Evolutionary conservation across 2,113 vertebrate genomes (phyloP), one percentile per base, ranked within the genome.

Genomic region (Gadus macrocephalus): DNA sequence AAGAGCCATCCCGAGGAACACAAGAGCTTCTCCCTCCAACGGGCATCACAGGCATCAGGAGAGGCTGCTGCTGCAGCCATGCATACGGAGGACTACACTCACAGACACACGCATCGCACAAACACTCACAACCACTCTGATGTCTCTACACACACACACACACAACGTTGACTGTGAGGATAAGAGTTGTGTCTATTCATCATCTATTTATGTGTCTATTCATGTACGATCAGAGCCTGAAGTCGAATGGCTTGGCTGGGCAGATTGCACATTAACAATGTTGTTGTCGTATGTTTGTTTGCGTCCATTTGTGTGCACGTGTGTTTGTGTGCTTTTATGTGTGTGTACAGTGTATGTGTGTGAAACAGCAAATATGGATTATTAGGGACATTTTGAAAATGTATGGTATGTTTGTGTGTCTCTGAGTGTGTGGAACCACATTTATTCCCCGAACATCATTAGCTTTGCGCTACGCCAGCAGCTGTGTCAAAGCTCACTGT

Each of bases 401-500:
- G 19, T 6, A 15, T 35, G 31, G 31, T 11, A 25, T 67, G 62
- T 69, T 15, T 56, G 61, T 78, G 67, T 72, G 19, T 35, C 66
- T 35, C 31, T 64, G 16, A 69, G 65, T 25, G 42, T 20, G 7
- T 67, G 42, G 15, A 17, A 55, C 19, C 42, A 25, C 19, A 25
- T 53, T 49, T 27, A n/a, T 67, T 56, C 55, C 20, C n/a, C 56
- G 69, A 35, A 61, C 28, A 69, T 60, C 75, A 53, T 67, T n/a
- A 64, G 70, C 66, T 80, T 71, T 78, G 65, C 79, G 67, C 76
- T 68, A 78, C 56, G 72, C 59, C 77, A 80, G 81, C 86, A 88
- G 84, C 86, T 86, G 85, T 67, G 77, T 78, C 74, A 69, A 85
- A 85, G 79, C 72, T 70, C 76, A 62, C 77, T 75, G 70, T 66